Evolutionary conservation across 2,113 vertebrate species (phyloP).

Genomic region (Solea senegalensis): DNA sequence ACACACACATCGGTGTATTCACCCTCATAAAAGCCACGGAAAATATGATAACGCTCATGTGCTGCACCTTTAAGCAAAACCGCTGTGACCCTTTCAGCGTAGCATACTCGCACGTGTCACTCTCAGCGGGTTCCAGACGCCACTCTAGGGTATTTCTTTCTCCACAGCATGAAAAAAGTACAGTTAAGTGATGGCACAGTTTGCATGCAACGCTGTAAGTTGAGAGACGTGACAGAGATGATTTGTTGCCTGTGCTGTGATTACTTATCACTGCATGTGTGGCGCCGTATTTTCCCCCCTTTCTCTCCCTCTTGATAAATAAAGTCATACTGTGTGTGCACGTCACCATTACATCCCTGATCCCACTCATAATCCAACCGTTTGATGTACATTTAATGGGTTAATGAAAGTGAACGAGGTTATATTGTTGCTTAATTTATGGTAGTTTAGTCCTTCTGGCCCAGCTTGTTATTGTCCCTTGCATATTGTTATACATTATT

Average conservation of each 20-base stretch:
- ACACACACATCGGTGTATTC: background rate
- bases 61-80: slow-evolving; percentile 1
- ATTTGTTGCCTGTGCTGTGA: slow-evolving; percentile 29
- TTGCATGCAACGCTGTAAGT: slow-evolving; percentile 14
- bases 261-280: slow-evolving; percentile 44
- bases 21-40: background rate
- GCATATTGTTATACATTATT: background rate
- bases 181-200: slow-evolving; percentile 6
- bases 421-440: background rate
- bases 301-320: slow-evolving; percentile 6
- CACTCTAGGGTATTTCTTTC: slow-evolving; percentile 40
- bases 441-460: background rate
- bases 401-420: background rate
- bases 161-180: background rate
- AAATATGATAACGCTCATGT: background rate
- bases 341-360: background rate
- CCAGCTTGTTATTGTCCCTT: slow-evolving; percentile 1
- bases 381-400: background rate
- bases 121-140: slow-evolving; percentile 7
- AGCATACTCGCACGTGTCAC: background rate
- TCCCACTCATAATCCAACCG: background rate
- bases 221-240: slow-evolving; percentile 10
- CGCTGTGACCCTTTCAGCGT: slow-evolving; percentile 4
- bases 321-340: background rate
- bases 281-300: background rate